Evolutionary conservation across 2,797 vertebrate genomes (phyloP), one percentile per base, ranked within the genome.

Genomic region (Enteromius afrohamiltoni): DNA sequence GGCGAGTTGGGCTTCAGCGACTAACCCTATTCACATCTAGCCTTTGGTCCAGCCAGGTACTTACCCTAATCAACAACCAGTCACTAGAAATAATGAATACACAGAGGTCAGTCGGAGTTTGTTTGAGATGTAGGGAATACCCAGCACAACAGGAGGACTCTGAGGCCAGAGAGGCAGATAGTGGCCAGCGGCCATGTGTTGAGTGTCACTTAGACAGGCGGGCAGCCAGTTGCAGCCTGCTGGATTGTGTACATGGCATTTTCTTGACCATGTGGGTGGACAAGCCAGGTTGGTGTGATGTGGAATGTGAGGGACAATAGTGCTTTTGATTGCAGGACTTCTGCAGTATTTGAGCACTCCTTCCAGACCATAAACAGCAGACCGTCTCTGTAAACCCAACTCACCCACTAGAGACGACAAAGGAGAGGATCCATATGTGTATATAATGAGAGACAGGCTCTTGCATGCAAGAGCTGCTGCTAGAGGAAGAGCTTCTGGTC

Each of bases 301-400:
- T 60, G 62, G 81, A 88, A 87, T 86, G 74, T 47, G 73, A 64
- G 29, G 40, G 49, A 89, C 88, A 89, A 85, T 79, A 73, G 55
- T 29, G 37, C 82, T 65, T 86, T 89, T 89, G 69, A 86, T 75
- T 45, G 26, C 51, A 83, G 73, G 40, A 78, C 67, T 80, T 76
- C 45, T 58, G 80, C 81, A 85, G 65, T 76, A 86, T 83, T 83
- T 85, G 31, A 86, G 73, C 49, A 37, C 40, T 79, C 80, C 42
- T 53, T 67, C 67, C 69, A 58, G 26, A 84, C 45, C 10, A 40
- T 21, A 75, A 79, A 62, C 69, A 74, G n/a, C 85, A 83, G 79
- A 47, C 65, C 21, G 1, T 60, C 13, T 83, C 49, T 51, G 42
- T 64, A 67, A 79, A 70, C 3, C 62, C 34, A 82, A n/a, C 40